Evolutionary conservation across 2,113 vertebrate species (phyloP), one percentile per base, ranked within the genome.

Genomic region (Hemibagrus wyckioides): DNA sequence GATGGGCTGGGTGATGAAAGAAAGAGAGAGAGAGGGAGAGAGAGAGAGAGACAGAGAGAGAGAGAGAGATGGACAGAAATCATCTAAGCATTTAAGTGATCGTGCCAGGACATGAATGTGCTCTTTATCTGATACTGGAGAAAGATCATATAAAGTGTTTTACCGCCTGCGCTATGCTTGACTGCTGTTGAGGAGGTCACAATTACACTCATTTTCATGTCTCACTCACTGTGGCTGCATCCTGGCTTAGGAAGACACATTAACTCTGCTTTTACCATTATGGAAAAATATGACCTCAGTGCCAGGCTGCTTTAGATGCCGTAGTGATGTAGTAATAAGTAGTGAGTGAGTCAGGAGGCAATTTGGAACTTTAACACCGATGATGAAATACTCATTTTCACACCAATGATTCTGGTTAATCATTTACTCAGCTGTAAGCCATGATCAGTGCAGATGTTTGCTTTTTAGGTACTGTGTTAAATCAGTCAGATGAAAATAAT

Each of bases 41-140:
- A 76, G 33, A 36, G 80, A 86, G 33, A n/a, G 65, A 48, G 28
- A 14, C 80, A 25, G 75, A 65, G 85, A 87, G 82, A 80, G 41
- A 36, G 69, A 82, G 61, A 54, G 21, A 65, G 23, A 80, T 14
- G 30, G 63, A 82, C 9, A 83, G 33, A 80, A 76, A 84, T 89
- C n/a, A 89, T 89, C 85, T 83, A 83, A 69, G 50, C 39, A 86
- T 89, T 80, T 86, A 80, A 50, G 71, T 23, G 77, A 80, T 90
- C 92, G 80, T 86, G 91, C 88, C 65, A 81, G 75, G 83, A 91
- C 85, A 17, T 89, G 89, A 89, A 84, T 44, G 59, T 82, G 44
- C 73, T 56, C 30, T 86, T 80, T 87, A 89, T 90, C 88, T 85
- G 88, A 90, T 89, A 50, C 82, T 73, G 59, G 8, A 79, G 80